These are phyloP conservation scores for Lerema accius DNA, from an alignment of 1,140 invertebrate species.

Conservation along the genomic window DNA sequence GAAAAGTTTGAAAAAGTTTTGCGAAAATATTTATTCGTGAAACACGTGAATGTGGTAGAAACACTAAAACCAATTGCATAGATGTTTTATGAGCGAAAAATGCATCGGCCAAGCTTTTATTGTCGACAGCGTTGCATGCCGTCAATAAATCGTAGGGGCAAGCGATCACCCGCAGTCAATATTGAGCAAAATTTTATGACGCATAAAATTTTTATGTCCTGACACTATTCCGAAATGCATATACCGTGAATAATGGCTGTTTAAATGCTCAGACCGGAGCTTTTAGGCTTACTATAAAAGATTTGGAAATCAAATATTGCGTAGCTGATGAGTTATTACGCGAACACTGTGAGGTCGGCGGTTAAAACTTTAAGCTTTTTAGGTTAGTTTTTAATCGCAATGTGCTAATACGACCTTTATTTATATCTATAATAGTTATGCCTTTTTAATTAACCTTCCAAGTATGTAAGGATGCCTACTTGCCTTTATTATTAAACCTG, in stretches of 20 bases:
- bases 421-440: too few relatives aligned
- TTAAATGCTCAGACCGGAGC: constrained; percentile 33
- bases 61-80: constrained; percentile 26
- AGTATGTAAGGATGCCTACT: too few relatives aligned
- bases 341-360: too few relatives aligned
- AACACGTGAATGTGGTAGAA: constrained; percentile 4
- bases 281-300: background rate
- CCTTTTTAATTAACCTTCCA: too few relatives aligned
- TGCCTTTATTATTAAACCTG: too few relatives aligned
- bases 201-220: constrained; percentile 46
- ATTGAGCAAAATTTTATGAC: constrained; percentile 44
- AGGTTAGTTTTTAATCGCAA: too few relatives aligned
- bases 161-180: constrained; percentile 34
- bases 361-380: too few relatives aligned
- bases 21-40: constrained; percentile 14
- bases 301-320: background rate
- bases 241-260: constrained; percentile 44
- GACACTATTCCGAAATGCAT: constrained; percentile 43
- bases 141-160: constrained; percentile 19
- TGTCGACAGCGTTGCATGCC: constrained; percentile 22
- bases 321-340: too few relatives aligned
- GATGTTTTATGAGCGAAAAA: constrained; percentile 32
- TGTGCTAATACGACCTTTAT: too few relatives aligned
- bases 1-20: too few relatives aligned
- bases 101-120: constrained; percentile 32